Percentiles rank a stretch among this genome's conserved stretches.
These are phyloP conservation scores for Myrmophylax atrothorax DNA, from an alignment of 2,113 vertebrate genomes.

Conservation along the genomic window DNA sequence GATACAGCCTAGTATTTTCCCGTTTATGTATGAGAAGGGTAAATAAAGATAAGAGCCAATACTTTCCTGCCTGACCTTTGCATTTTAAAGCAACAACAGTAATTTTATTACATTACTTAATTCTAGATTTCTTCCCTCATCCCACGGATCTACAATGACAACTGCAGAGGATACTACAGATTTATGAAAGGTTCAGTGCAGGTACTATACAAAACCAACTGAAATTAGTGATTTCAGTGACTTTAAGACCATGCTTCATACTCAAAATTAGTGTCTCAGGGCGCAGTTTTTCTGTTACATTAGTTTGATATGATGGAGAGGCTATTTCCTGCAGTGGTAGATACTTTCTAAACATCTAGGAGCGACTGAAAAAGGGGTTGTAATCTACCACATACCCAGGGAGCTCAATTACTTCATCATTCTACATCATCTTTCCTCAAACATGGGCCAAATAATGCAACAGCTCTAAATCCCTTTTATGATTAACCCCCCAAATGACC, in stretches of 20 bases:
- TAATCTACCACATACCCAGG: neutral
- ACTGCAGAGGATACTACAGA: neutral
- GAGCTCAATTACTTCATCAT: neutral
- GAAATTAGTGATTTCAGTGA: neutral
- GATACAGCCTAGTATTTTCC: neutral
- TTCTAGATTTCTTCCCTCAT: neutral
- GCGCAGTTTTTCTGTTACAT: neutral
- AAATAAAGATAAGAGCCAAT: slow-evolving; percentile 4
- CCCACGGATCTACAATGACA: neutral
- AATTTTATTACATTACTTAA: neutral
- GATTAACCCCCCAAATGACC: neutral
- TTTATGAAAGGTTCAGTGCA: neutral
- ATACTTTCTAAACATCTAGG: neutral
- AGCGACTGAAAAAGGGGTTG: neutral
- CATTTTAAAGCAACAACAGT: neutral
- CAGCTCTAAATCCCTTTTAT: neutral
- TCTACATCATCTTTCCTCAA: neutral
- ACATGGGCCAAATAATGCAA: neutral
- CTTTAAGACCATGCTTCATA: neutral
- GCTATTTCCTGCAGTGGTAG: neutral
- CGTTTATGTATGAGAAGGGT: neutral
- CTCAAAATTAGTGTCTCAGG: neutral
- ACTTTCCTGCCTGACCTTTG: neutral
- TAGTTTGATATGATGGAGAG: neutral
- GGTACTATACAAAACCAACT: neutral